Evolutionary conservation across 2,797 vertebrate genomes (phyloP).

Genomic region (Ptychadena robeensis): DNA sequence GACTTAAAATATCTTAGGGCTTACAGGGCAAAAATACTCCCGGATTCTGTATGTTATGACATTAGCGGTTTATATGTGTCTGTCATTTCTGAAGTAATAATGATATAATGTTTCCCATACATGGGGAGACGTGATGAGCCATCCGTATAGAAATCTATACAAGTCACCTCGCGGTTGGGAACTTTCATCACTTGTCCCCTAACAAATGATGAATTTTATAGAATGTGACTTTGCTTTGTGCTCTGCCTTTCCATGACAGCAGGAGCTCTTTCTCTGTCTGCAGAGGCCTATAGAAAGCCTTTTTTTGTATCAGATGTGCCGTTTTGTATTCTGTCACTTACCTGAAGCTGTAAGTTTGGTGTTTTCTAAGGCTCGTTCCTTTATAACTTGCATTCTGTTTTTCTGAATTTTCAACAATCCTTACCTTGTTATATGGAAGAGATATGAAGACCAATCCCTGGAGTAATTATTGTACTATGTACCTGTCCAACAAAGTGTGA

Average conservation of each 20-base stretch:
- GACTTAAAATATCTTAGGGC: background rate
- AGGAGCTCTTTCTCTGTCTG: background rate
- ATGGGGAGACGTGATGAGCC: background rate
- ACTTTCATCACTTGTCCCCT: slow-evolving; percentile 8
- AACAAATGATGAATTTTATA: slow-evolving; percentile 6
- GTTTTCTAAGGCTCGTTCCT: background rate
- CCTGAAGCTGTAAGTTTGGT: background rate
- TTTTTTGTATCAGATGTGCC: background rate
- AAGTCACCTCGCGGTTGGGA: slow-evolving; percentile 13
- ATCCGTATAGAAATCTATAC: slow-evolving; percentile 21
- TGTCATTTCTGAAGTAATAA: slow-evolving; percentile 11
- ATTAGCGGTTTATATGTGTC: background rate
- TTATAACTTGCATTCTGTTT: background rate
- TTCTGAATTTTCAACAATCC: background rate
- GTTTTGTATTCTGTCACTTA: background rate
- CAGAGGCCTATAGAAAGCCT: background rate
- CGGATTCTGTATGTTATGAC: background rate
- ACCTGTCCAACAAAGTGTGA: background rate
- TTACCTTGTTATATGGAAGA: background rate
- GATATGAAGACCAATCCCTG: background rate
- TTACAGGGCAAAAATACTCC: background rate
- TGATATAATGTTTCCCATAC: background rate
- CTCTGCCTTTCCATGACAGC: slow-evolving; percentile 2
- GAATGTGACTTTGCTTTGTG: slow-evolving; percentile 9
- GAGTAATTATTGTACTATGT: background rate